These are phyloP conservation scores for Megaceryle alcyon DNA, from an alignment of 2,797 vertebrate species.

Conservation along the genomic window DNA sequence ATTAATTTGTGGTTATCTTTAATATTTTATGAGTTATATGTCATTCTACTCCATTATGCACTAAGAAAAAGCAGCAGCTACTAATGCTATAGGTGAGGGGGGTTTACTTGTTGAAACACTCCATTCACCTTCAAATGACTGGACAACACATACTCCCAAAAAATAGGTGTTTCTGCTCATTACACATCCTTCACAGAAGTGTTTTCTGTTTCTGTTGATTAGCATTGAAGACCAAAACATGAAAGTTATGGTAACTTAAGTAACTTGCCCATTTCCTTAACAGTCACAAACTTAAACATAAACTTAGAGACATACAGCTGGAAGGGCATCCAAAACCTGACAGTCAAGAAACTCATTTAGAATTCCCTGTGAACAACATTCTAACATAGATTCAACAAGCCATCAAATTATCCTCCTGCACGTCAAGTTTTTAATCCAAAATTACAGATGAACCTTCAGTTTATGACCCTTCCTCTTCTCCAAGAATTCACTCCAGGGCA, in stretches of 20 bases:
- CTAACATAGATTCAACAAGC: not conserved
- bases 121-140: not conserved
- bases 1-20: conserved; percentile 23
- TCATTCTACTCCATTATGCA: not conserved
- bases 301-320: not conserved
- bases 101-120: not conserved
- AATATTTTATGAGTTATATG: conserved; percentile 41
- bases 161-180: not conserved
- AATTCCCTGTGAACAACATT: not conserved
- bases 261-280: not conserved
- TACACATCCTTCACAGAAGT: not conserved
- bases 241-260: not conserved
- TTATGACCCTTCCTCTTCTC: not conserved
- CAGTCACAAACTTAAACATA: not conserved
- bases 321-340: not conserved
- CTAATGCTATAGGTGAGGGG: not conserved
- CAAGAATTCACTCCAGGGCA: not conserved
- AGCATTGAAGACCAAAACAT: not conserved
- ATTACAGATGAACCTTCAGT: not conserved
- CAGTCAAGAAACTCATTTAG: not conserved
- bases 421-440: not conserved
- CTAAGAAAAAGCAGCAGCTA: not conserved
- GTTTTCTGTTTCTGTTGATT: not conserved
- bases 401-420: not conserved
- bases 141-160: not conserved